Evolutionary conservation across 2,888 invertebrate species (phyloP).

Genomic region (Cantharis nigra): DNA sequence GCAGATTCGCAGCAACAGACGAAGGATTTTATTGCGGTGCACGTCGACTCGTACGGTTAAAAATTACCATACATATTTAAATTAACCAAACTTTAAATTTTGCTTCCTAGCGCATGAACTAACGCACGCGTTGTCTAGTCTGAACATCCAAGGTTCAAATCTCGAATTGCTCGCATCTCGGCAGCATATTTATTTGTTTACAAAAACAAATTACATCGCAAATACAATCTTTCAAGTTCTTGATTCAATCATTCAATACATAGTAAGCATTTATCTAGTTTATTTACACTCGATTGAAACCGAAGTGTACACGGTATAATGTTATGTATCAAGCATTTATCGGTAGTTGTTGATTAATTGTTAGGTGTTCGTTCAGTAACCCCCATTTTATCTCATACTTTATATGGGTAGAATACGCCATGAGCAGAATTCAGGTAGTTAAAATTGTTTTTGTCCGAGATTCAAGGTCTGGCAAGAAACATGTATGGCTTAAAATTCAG

Average conservation of each 20-base stretch:
- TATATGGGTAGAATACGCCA: conserved; percentile 7
- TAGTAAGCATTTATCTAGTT: neutral
- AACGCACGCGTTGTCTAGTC: neutral
- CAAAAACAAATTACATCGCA: neutral
- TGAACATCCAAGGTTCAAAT: neutral
- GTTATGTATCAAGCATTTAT: conserved; percentile 6
- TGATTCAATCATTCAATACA: neutral
- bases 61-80: neutral
- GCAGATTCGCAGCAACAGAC: neutral
- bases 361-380: neutral
- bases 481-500: conserved; percentile 8
- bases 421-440: conserved; percentile 7
- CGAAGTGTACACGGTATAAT: neutral
- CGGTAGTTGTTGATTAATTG: conserved; percentile 6
- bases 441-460: conserved; percentile 18
- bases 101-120: neutral
- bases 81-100: neutral
- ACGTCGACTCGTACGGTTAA: neutral
- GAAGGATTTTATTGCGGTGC: neutral
- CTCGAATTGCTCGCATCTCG: neutral
- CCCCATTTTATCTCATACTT: conserved; percentile 4
- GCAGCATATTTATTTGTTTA: neutral
- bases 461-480: conserved; percentile 14
- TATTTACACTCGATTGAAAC: neutral
- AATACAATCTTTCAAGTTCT: neutral